Percentiles rank a stretch among this genome's conserved stretches.
These are phyloP conservation scores for Papilio polytes DNA, from an alignment of 1,140 invertebrate species.

Conservation along the genomic window DNA sequence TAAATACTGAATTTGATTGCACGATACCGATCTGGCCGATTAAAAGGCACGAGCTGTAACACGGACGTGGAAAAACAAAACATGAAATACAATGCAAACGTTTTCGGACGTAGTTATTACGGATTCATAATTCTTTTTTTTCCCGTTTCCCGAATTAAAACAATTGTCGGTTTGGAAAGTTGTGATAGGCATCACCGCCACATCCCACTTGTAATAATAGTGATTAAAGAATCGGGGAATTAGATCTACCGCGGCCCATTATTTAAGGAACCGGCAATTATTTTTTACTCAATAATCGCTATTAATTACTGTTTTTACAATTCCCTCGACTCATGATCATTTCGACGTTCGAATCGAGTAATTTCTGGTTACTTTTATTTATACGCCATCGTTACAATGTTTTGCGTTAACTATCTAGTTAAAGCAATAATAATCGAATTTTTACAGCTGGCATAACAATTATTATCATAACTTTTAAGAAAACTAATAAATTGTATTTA, in stretches of 20 bases:
- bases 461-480: conserved; percentile 12
- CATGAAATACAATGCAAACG: conserved; percentile 58
- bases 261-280: conserved; percentile 73
- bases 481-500: neutral
- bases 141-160: conserved; percentile 70
- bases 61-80: conserved; percentile 49
- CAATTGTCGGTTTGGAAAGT: conserved; percentile 65
- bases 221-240: conserved; percentile 61
- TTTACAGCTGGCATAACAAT: neutral
- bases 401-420: neutral
- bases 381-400: neutral
- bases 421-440: neutral
- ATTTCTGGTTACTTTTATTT: conserved; percentile 49
- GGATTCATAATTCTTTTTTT: conserved; percentile 72
- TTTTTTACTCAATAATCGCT: conserved; percentile 73
- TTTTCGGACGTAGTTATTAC: conserved; percentile 68
- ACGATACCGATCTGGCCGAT: conserved; percentile 48
- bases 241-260: conserved; percentile 62
- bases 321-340: conserved; percentile 51
- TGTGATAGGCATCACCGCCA: conserved; percentile 67
- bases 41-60: conserved; percentile 43
- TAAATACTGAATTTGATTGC: conserved; percentile 25
- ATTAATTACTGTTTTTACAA: conserved; percentile 70
- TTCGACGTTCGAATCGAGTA: conserved; percentile 47
- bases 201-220: conserved; percentile 69